Evolutionary conservation across 2,113 vertebrate genomes (phyloP).

Genomic region (Corydoras maculifer): DNA sequence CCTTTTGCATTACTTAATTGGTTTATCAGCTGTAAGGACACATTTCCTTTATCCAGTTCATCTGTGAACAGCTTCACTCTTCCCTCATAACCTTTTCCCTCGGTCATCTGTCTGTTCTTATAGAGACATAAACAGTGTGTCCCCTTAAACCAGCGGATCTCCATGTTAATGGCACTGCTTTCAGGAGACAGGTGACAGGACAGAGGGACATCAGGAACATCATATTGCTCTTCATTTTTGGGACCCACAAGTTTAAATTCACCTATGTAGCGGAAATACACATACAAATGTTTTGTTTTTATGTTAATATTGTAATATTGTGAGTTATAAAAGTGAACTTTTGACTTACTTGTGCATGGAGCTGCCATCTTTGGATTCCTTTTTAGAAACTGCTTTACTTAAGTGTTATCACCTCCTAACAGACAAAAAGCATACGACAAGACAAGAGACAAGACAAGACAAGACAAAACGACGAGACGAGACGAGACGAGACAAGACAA

Average conservation of each 20-base stretch:
- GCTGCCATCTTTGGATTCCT: not conserved
- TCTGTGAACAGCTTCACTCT: slow-evolving; percentile 18
- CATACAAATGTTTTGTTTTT: not conserved
- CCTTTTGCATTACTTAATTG: not conserved
- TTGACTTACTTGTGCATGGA: not conserved
- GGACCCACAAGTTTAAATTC: slow-evolving; percentile 15
- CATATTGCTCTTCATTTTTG: not conserved
- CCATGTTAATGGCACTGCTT: slow-evolving; percentile 16
- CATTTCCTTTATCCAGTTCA: slow-evolving; percentile 23
- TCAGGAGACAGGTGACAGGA: slow-evolving; percentile 13
- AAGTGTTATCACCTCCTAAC: too few species aligned
- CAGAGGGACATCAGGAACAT: not conserved
- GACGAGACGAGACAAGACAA: too few species aligned
- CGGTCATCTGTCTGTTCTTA: slow-evolving; percentile 13
- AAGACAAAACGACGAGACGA: too few species aligned
- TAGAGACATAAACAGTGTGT: slow-evolving; percentile 16
- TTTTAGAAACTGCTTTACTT: too few species aligned
- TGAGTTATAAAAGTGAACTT: not conserved
- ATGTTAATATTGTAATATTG: not conserved
- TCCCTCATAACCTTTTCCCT: slow-evolving; percentile 7
- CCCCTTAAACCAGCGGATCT: slow-evolving; percentile 18
- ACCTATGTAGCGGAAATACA: not conserved
- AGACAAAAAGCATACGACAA: too few species aligned
- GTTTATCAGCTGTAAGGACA: slow-evolving; percentile 20
- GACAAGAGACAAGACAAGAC: too few species aligned